These are phyloP conservation scores for Elanus axillaris DNA, from an alignment of 2,113 vertebrate species.

Conservation along the genomic window DNA sequence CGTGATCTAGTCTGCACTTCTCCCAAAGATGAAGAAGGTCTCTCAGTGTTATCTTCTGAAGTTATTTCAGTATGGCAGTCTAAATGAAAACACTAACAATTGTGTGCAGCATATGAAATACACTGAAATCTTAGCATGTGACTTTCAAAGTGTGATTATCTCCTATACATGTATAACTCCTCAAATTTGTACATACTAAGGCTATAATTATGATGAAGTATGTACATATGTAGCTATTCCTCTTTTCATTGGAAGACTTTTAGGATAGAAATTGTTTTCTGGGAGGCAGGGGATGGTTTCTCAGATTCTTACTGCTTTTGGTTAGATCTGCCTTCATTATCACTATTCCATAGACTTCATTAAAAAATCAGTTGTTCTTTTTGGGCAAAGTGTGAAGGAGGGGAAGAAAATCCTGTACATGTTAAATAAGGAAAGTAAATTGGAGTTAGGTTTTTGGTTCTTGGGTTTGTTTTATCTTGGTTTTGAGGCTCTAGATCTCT, in stretches of 20 bases:
- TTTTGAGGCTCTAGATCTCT: background rate
- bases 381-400: background rate
- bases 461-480: background rate
- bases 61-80: background rate
- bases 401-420: rapidly evolving
- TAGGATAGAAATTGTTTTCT: background rate
- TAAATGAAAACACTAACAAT: background rate
- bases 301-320: background rate
- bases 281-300: background rate
- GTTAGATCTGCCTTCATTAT: background rate
- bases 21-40: conserved; percentile 96
- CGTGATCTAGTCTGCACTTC: conserved; percentile 95
- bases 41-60: conserved; percentile 19
- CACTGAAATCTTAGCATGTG: background rate
- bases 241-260: background rate
- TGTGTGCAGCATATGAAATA: background rate
- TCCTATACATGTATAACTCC: background rate
- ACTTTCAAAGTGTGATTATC: background rate
- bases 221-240: background rate
- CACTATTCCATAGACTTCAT: background rate
- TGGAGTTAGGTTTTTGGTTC: background rate
- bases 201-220: background rate
- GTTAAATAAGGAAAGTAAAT: background rate
- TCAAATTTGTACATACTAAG: background rate
- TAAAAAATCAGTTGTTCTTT: background rate